Evolutionary conservation across 1,140 invertebrate genomes (phyloP).

Genomic region (Procambarus virginalis): DNA sequence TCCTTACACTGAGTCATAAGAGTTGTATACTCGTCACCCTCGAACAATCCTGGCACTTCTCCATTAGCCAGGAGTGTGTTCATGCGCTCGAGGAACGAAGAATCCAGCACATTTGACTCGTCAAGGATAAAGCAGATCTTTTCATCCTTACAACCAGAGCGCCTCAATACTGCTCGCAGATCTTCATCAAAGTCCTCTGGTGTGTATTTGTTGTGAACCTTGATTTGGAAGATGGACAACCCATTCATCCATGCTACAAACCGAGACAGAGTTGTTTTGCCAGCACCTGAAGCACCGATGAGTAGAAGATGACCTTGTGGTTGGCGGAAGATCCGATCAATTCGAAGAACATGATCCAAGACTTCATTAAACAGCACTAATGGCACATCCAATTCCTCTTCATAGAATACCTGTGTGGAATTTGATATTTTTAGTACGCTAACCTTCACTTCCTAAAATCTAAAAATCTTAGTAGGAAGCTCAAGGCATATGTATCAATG

Average conservation of each 20-base stretch:
- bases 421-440: too few relatives aligned
- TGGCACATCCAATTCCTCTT: conserved; percentile 99
- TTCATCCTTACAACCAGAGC: conserved; percentile 97
- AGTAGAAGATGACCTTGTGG: conserved; percentile 97
- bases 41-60: conserved; percentile 91
- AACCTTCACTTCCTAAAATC: too few relatives aligned
- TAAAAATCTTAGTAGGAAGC: too few relatives aligned
- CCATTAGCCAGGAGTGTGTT: conserved; percentile 99
- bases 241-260: conserved; percentile 99
- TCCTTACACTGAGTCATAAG: conserved; percentile 99
- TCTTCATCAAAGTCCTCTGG: conserved; percentile 99
- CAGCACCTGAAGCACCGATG: conserved; percentile 97
- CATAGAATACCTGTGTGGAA: conserved; percentile 90
- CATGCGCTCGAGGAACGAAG: conserved; percentile 98
- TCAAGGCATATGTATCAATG: too few relatives aligned
- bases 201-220: conserved; percentile 99
- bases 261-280: conserved; percentile 98
- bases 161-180: conserved; percentile 90
- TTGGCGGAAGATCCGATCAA: conserved; percentile 99
- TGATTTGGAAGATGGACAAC: conserved; percentile 97
- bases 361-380: conserved; percentile 99
- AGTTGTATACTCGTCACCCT: conserved; percentile 95
- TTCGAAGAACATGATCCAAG: conserved; percentile 97
- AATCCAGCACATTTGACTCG: conserved; percentile 99
- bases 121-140: conserved; percentile 99